These are phyloP conservation scores for Hydrotaea diabolus DNA, from an alignment of 2,888 invertebrate species.

Conservation along the genomic window DNA sequence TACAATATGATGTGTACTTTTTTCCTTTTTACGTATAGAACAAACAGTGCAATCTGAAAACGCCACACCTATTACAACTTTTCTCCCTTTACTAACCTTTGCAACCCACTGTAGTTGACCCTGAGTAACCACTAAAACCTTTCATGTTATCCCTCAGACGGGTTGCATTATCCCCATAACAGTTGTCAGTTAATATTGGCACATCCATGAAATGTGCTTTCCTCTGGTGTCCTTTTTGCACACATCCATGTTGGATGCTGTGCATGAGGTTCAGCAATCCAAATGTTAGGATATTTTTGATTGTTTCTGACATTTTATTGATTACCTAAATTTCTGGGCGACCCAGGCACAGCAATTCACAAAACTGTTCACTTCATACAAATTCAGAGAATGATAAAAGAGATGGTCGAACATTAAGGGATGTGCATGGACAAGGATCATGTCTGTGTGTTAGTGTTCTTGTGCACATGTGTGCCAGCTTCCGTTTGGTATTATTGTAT, in stretches of 20 bases:
- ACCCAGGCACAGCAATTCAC: background rate
- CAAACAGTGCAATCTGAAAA: no score
- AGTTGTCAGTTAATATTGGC: slow-evolving; percentile 8
- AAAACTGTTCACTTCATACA: background rate
- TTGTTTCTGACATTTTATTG: slow-evolving; percentile 54
- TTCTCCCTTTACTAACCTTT: no score
- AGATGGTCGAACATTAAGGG: no score
- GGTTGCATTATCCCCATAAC: background rate
- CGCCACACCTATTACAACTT: no score
- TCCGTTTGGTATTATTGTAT: no score
- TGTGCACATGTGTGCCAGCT: no score
- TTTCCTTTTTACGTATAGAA: no score
- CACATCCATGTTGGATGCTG: background rate
- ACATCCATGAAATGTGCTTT: background rate
- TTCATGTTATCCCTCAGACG: background rate
- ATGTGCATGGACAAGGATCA: no score
- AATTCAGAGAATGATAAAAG: background rate
- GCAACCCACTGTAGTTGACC: background rate
- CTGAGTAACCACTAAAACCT: background rate
- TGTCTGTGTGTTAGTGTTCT: no score
- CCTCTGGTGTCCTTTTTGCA: background rate
- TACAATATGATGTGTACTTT: no score
- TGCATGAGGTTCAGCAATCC: background rate
- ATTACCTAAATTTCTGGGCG: slow-evolving; percentile 9
- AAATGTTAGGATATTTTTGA: slow-evolving; percentile 7